Conservation (phyloP, 1,140 invertebrate genomes). For the Diploscapter pachys region DNA sequence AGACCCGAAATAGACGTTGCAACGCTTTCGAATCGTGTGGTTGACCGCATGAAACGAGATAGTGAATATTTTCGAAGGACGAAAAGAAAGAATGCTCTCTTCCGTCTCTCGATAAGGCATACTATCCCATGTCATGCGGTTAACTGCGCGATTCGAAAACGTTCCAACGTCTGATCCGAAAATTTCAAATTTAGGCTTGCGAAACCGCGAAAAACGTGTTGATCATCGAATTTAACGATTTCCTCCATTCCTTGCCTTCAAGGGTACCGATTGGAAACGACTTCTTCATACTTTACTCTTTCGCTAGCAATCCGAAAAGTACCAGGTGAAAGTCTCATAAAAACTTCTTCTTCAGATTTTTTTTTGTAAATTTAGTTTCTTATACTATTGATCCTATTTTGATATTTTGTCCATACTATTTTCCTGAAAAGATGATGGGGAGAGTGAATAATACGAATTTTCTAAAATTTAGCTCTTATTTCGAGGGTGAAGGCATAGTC, state of each 20-base stretch:
- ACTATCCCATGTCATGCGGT: no score
- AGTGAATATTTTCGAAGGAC: neutral
- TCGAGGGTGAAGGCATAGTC: no score
- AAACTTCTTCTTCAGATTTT: neutral
- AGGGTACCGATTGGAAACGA: slow-evolving; percentile 37
- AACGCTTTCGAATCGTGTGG: no score
- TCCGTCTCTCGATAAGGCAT: no score
- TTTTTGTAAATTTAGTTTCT: no score
- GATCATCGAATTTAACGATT: slow-evolving; percentile 45
- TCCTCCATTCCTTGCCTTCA: slow-evolving; percentile 43
- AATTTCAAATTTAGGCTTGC: slow-evolving; percentile 47
- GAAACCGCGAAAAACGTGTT: slow-evolving; percentile 33
- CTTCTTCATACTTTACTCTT: slow-evolving; percentile 51
- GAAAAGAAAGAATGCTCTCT: slow-evolving; percentile 7
- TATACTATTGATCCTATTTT: no score
- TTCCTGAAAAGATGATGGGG: no score
- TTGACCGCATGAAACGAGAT: neutral
- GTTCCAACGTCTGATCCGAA: neutral
- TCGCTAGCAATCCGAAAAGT: slow-evolving; percentile 40
- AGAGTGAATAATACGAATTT: no score
- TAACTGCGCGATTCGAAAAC: no score
- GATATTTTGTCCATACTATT: no score
- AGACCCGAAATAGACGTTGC: no score
- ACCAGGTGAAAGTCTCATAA: slow-evolving; percentile 33
- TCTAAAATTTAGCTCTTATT: no score